Evolutionary conservation across 2,113 vertebrate genomes (phyloP).

Genomic region (Micromys minutus): DNA sequence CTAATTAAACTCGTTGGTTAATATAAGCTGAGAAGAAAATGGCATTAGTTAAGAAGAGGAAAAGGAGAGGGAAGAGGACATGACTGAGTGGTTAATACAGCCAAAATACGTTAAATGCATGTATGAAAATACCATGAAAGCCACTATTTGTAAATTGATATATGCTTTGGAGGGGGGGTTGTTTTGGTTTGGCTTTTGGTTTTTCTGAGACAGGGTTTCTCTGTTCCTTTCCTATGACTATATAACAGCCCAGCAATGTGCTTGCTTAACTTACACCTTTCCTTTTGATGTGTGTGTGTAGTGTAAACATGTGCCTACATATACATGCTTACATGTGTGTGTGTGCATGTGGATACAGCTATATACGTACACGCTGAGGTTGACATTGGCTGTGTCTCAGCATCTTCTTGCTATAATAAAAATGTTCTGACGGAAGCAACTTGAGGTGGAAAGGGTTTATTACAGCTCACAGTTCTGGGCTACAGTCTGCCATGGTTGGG

Average conservation of each 20-base stretch:
- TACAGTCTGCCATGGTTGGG: neutral
- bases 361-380: neutral
- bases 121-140: neutral
- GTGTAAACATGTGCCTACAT: neutral
- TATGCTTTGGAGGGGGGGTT: too few species aligned
- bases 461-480: neutral
- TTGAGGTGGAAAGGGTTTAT: neutral
- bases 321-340: neutral
- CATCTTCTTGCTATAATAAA: neutral
- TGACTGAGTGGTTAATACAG: neutral
- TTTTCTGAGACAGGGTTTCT: too few species aligned
- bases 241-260: too few species aligned
- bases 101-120: neutral
- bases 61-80: neutral
- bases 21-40: neutral
- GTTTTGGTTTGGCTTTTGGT: too few species aligned
- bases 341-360: neutral
- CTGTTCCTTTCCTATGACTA: neutral
- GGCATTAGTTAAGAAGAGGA: neutral
- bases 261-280: neutral
- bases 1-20: neutral
- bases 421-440: neutral
- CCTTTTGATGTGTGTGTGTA: neutral
- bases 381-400: neutral
- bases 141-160: neutral